Evolutionary conservation across 2,797 vertebrate species (phyloP).

Genomic region (Lagorchestes hirsutus): DNA sequence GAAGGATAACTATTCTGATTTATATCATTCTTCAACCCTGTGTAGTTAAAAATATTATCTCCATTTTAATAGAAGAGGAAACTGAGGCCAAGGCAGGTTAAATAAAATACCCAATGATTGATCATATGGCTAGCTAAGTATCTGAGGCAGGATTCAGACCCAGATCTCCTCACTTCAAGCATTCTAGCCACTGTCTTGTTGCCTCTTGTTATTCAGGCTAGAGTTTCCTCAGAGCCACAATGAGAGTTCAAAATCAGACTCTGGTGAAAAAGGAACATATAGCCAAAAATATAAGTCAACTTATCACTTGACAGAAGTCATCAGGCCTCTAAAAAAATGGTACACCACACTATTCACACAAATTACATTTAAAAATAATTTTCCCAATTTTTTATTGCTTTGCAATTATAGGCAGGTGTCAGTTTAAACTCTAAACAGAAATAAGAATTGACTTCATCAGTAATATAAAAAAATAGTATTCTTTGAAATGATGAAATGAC

Average conservation of each 20-base stretch:
- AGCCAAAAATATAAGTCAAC: conserved; percentile 50
- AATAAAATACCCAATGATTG: background rate
- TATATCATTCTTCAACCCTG: background rate
- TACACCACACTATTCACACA: background rate
- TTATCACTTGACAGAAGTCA: conserved; percentile 46
- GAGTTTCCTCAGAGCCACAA: background rate
- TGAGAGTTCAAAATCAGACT: background rate
- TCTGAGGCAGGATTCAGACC: background rate
- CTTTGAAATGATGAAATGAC: conserved; percentile 35
- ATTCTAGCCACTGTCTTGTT: background rate
- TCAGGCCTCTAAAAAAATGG: conserved; percentile 46
- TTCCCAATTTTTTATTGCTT: conserved; percentile 49
- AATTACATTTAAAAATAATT: conserved; percentile 61
- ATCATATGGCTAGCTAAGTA: background rate
- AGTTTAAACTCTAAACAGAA: conserved; percentile 10
- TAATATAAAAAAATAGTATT: conserved; percentile 44
- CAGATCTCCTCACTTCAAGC: background rate
- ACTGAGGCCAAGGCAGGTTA: background rate
- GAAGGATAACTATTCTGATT: background rate
- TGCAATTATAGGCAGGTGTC: conserved; percentile 13
- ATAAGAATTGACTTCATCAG: conserved; percentile 26
- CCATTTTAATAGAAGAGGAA: background rate
- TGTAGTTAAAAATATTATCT: background rate
- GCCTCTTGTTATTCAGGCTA: background rate
- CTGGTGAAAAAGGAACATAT: background rate